Evolutionary conservation across 2,797 vertebrate genomes (phyloP).

Genomic region (Heteromormyrus szaboi): DNA sequence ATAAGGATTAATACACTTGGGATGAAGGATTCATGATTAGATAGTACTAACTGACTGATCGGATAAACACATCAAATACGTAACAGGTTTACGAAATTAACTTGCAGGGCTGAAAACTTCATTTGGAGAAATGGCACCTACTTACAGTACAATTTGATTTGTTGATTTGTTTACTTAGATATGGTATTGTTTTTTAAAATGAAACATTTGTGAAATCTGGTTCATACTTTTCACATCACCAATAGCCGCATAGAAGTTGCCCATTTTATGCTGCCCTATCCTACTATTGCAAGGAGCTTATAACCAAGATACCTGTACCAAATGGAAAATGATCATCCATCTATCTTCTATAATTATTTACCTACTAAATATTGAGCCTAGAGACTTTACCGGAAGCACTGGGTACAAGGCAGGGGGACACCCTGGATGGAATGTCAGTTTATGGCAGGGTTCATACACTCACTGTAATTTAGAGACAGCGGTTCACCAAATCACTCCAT

Average conservation of each 20-base stretch:
- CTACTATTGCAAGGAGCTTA: neutral
- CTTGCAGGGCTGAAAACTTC: neutral
- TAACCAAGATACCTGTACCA: neutral
- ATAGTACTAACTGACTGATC: neutral
- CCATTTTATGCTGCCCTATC: neutral
- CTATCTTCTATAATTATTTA: neutral
- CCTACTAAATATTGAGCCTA: neutral
- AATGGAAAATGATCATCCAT: neutral
- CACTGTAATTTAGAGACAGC: neutral
- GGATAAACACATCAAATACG: neutral
- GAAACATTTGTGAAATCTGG: neutral
- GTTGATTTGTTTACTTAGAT: neutral
- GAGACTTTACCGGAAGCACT: neutral
- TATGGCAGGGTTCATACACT: neutral
- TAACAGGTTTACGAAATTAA: neutral
- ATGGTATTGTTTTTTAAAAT: neutral
- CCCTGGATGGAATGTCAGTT: neutral
- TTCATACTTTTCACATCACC: neutral
- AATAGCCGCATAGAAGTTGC: neutral
- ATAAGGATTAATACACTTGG: neutral
- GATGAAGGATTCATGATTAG: neutral
- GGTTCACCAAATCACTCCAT: neutral
- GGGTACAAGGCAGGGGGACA: neutral
- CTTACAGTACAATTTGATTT: neutral
- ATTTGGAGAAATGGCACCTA: neutral